Evolutionary conservation across 2,113 vertebrate genomes (phyloP).

Genomic region (Pyxicephalus adspersus): DNA sequence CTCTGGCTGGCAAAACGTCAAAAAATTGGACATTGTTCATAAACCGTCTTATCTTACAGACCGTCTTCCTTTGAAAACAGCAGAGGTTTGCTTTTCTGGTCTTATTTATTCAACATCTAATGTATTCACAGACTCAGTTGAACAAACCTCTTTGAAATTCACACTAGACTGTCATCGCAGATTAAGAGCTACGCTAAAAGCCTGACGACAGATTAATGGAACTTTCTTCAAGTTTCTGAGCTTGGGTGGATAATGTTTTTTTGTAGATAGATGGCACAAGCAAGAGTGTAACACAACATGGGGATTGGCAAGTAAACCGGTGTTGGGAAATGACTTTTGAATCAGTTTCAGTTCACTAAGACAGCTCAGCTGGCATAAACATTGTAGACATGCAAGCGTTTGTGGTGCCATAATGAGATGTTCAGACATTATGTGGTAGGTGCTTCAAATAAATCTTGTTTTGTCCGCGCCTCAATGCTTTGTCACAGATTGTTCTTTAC

Average conservation of each 20-base stretch:
- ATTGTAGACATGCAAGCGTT: not conserved
- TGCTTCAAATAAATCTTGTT: not conserved
- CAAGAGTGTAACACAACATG: constrained; percentile 51
- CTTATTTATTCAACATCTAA: not conserved
- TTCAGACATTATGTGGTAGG: constrained; percentile 3
- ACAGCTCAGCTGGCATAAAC: not conserved
- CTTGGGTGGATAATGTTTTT: constrained; percentile 67
- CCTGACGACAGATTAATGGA: constrained; percentile 59
- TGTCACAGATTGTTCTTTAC: not conserved
- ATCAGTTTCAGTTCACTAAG: not conserved
- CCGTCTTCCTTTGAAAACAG: not conserved
- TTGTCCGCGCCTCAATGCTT: not conserved
- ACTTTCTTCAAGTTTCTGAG: constrained; percentile 56
- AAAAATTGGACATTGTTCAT: not conserved
- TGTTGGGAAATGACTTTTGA: not conserved
- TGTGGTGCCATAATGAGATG: not conserved
- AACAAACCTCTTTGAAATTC: constrained; percentile 58
- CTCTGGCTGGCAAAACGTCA: too few relatives aligned
- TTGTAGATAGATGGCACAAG: constrained; percentile 63
- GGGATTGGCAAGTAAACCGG: constrained; percentile 33
- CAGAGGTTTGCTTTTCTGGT: not conserved
- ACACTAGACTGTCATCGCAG: constrained; percentile 49
- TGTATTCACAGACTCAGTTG: not conserved
- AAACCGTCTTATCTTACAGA: not conserved
- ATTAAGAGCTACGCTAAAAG: constrained; percentile 53